Evolutionary conservation across 2,888 invertebrate genomes (phyloP).

Genomic region (Mimachlamys varia): DNA sequence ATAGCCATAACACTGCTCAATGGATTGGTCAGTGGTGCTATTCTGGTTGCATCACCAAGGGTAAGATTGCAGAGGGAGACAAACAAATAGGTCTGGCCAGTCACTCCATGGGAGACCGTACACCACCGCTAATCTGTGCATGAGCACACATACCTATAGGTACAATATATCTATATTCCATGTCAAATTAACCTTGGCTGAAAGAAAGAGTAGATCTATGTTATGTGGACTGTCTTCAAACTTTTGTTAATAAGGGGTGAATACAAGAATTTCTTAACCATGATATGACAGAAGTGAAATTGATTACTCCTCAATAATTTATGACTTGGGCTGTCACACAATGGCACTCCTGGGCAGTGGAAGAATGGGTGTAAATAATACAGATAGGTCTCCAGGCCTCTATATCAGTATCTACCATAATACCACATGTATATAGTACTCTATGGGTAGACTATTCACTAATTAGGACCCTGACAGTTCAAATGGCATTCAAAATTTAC

Average conservation of each 20-base stretch:
- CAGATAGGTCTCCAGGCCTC: not conserved
- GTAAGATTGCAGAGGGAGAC: conserved; percentile 16
- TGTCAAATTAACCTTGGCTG: no score
- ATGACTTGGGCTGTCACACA: not conserved
- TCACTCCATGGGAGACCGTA: not conserved
- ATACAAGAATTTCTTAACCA: no score
- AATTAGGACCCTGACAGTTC: not conserved
- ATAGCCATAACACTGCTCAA: conserved; percentile 6
- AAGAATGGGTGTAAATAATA: not conserved
- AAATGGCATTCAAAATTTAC: no score
- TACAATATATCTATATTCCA: no score
- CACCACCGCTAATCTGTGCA: not conserved
- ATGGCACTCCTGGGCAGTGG: not conserved
- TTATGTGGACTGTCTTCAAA: no score
- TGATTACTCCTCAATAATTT: no score
- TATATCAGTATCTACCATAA: no score
- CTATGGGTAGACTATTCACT: not conserved
- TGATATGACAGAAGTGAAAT: no score
- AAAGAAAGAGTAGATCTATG: no score
- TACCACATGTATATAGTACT: no score
- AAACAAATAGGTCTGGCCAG: not conserved
- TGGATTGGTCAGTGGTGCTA: not conserved
- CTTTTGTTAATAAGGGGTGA: no score
- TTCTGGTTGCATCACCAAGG: not conserved
- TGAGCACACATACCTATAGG: not conserved